Percentiles rank a stretch among this genome's conserved stretches.
Conservation (phyloP, 2,888 invertebrate genomes). For the Cryptus viduatorius region DNA sequence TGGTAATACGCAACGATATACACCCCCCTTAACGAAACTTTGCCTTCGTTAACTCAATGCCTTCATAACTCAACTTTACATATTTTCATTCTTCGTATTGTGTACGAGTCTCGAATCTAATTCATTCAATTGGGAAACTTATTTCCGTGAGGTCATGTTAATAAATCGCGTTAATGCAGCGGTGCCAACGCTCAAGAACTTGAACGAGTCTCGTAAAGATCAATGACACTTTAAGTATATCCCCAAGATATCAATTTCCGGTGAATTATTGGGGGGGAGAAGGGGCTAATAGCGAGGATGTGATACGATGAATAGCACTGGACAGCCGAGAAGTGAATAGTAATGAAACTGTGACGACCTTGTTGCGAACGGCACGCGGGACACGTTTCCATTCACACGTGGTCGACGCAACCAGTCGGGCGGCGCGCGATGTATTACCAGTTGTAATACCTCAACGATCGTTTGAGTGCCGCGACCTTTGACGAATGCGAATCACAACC, state of each 20-base stretch:
- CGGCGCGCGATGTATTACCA: background rate
- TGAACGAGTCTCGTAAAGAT: conserved; percentile 23
- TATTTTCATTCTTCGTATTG: too few relatives aligned
- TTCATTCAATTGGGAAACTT: too few relatives aligned
- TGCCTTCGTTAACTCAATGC: too few relatives aligned
- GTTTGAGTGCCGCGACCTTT: conserved; percentile 40
- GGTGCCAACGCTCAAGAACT: background rate
- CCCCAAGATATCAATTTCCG: conserved; percentile 58
- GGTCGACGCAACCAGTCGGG: conserved; percentile 31
- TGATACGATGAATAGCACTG: conserved; percentile 39
- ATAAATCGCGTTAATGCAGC: background rate
- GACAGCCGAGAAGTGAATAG: conserved; percentile 50
- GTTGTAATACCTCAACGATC: conserved; percentile 33
- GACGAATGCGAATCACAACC: conserved; percentile 8
- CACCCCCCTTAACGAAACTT: too few relatives aligned
- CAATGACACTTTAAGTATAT: conserved; percentile 48
- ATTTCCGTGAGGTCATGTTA: background rate
- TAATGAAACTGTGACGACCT: conserved; percentile 59
- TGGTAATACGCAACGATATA: too few relatives aligned
- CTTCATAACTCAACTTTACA: background rate
- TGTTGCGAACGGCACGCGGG: conserved; percentile 35
- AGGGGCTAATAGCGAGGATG: conserved; percentile 23
- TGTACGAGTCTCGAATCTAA: too few relatives aligned
- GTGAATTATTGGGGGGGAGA: background rate
- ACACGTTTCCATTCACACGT: conserved; percentile 63